Base-by-base conservation (phyloP, 2,888 invertebrate genomes). In the Timema cristinae region DNA sequence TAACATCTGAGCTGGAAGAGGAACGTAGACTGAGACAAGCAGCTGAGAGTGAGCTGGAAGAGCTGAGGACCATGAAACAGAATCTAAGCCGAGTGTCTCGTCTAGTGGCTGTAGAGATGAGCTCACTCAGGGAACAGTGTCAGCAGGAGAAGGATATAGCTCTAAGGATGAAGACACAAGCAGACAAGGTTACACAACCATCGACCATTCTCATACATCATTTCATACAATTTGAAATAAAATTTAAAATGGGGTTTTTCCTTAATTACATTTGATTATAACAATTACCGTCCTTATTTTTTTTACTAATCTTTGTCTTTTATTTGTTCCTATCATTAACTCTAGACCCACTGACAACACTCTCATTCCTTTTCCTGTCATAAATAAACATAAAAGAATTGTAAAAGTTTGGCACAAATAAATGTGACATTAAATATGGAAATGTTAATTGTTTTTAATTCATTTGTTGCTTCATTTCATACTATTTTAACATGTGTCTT, bases 11-110 rank as follows among this genome's bases (percentile, higher is more conserved):
- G 11, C 81, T 89, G 71, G 87, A 88, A 78, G 85, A 85, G 56
- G 87, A 90, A 79, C 74, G 75, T 5, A 54, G 66, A 32, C 67
- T 71, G 13, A 69, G 76, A 49, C 72, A 63, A 48, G 74, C 69
- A 47, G 73, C 75, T 7, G 75, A 78, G 72, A 63, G 54, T 13
- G 73, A 77, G 68, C 78, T 88, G 7, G 77, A 80, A 69, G 82
- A 82, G 75, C 75, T 82, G 52, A 79, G 77, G 66, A 75, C 80
- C 54, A 81, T 82, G 72, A 83, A 89, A 76, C 88, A 89, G 78
- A 85, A 90, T 70, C 86, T 90, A 80, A 84, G 88, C 77, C 83
- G 89, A 11, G 87, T 91, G 50, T 88, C 90, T 48, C 87, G 88
- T 77, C 82, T 90, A 79, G 84, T 91, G 66, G 86, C 88, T 77